Conservation (phyloP, 1,140 invertebrate species). For the Oryctes rhinoceros region DNA sequence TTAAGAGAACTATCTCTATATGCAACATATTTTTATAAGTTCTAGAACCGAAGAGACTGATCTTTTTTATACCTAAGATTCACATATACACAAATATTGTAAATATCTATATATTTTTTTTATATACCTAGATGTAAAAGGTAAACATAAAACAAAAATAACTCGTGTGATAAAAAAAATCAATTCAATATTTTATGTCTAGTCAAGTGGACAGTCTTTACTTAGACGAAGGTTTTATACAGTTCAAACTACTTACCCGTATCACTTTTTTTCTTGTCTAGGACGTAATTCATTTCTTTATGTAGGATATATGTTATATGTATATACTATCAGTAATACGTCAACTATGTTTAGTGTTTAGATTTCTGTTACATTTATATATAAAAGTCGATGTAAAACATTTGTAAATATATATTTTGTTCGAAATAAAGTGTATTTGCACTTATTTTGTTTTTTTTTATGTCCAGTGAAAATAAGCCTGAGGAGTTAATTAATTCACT, state of each 20-base stretch:
- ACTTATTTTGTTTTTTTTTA: background rate
- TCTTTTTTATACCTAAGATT: constrained; percentile 34
- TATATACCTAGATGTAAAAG: background rate
- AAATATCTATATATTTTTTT: constrained; percentile 11
- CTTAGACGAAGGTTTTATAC: background rate
- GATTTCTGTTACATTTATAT: background rate
- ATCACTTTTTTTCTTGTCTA: background rate
- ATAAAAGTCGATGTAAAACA: background rate
- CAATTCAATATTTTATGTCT: constrained; percentile 2
- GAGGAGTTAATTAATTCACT: no score
- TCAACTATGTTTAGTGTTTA: constrained; percentile 14
- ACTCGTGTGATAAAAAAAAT: background rate
- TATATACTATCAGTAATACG: background rate
- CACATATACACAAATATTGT: background rate
- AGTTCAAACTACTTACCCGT: background rate
- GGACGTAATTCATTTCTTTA: background rate
- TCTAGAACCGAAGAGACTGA: constrained; percentile 19
- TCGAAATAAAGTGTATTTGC: constrained; percentile 5
- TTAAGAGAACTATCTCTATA: background rate
- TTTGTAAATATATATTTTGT: constrained; percentile 20
- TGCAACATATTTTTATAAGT: background rate
- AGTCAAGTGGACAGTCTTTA: background rate
- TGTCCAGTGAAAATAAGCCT: no score
- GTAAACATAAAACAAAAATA: background rate
- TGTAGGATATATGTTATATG: background rate